Evolutionary conservation across 1,140 invertebrate species (phyloP).

Genomic region (Drosophila erecta): DNA sequence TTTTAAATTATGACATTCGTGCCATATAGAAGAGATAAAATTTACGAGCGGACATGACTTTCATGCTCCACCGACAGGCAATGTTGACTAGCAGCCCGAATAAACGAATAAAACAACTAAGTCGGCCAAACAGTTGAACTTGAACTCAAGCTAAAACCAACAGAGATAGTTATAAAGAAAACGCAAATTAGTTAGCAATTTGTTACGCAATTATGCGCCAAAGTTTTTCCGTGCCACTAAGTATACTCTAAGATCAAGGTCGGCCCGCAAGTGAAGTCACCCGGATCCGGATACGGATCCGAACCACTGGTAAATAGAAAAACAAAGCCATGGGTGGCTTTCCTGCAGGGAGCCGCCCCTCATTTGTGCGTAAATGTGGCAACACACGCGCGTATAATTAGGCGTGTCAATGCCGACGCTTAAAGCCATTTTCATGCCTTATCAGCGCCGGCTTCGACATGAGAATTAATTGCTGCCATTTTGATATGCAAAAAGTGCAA

Average conservation of each 20-base stretch:
- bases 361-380: slow-evolving; percentile 75
- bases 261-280: slow-evolving; percentile 65
- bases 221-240: slow-evolving; percentile 37
- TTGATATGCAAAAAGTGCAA: slow-evolving; percentile 76
- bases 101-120: slow-evolving; percentile 33
- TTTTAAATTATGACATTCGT: slow-evolving; percentile 76
- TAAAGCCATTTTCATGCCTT: slow-evolving; percentile 72
- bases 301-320: slow-evolving; percentile 19
- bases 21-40: slow-evolving; percentile 53
- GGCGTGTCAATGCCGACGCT: slow-evolving; percentile 78
- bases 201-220: slow-evolving; percentile 76
- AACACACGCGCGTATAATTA: slow-evolving; percentile 70
- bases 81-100: slow-evolving; percentile 62
- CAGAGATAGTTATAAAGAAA: slow-evolving; percentile 19
- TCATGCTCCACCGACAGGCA: slow-evolving; percentile 71
- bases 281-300: slow-evolving; percentile 11
- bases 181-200: slow-evolving; percentile 74
- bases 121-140: slow-evolving; percentile 37
- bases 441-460: slow-evolving; percentile 62
- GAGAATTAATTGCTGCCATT: slow-evolving; percentile 80
- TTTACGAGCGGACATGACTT: slow-evolving; percentile 80
- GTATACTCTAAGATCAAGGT: slow-evolving; percentile 69
- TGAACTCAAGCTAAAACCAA: slow-evolving; percentile 44
- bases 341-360: slow-evolving; percentile 43
- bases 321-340: slow-evolving; percentile 69